Evolutionary conservation across 2,888 invertebrate species (phyloP), one percentile per base, ranked within the genome.

Genomic region (Cerastis rubricosa): DNA sequence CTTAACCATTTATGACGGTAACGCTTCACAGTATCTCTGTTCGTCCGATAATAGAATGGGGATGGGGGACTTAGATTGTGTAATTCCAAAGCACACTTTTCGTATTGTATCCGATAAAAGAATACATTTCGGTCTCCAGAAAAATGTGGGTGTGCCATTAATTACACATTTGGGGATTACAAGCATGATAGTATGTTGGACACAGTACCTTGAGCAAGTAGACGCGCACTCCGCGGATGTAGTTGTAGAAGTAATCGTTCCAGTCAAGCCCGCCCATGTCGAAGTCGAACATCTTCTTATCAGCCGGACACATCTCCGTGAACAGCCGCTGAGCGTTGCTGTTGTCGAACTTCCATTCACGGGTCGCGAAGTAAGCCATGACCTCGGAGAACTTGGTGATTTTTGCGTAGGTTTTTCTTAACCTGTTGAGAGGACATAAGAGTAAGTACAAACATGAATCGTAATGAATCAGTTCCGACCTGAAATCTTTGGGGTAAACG

Each of bases 341-440:
- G 80, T 97, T 97, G n/a, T 96, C 91, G 87, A 98, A 98, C 54
- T 96, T 96, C 98, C 98, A 99, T 73, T 98, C 97, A 64, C 97
- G 96, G 0, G 97, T 97, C 5, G 98, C 97, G 93, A 99, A 99
- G 91, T 98, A 98, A 0, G 97, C 97, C 67, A 98, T 95, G 0
- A 98, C 98, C 29, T 97, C 97, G 79, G 98, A 97, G 89, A 98
- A 98, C 91, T 97, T 97, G 87, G 98, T 97, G 79, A 99, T 97
- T 92, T 98, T 98, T 83, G 96, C 97, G 93, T 98, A 98, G 0
- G 98, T 97, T 90, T 97, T 97, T 78, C 98, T 97, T 94, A 98
- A 97, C 93, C 98, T 98, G 96, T 3, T 17, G 29, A 47, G n/a
- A n/a, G 25, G 14, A 11, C 35, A n/a, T 59, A 5, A n/a, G 4